Evolutionary conservation across 2,113 vertebrate genomes (phyloP), one percentile per base, ranked within the genome.

Genomic region (Anser brachyrhynchus): DNA sequence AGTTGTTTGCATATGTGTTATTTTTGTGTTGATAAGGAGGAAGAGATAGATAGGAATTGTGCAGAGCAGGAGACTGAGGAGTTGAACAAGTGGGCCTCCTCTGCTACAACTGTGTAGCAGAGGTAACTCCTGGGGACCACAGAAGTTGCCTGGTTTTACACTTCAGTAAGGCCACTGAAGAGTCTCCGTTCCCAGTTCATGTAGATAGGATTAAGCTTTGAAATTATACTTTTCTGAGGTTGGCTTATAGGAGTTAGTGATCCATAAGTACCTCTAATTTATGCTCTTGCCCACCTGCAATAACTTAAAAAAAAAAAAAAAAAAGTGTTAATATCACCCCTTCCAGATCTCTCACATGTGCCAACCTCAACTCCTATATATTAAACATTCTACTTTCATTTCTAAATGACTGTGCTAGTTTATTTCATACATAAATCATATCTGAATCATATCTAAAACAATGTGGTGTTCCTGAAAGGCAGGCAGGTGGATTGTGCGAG

Each of bases 401-500:
- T 77, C 82, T 64, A 9, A 71, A 74, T 41, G 3, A 13, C 23
- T 49, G 2, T 20, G 71, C 13, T 55, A 21, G 33, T 39, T 58
- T 74, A 22, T 64, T 37, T 37, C 17, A 5, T 41, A 41, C 29
- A 41, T 64, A 64, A 64, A 64, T 64, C 25, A 78, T 49, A 41
- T 7, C n/a, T 41, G 31, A 75, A 80, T 80, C 9, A 31, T 73
- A 79, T 29, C 35, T 77, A 18, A 80, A 84, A 17, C 1, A 1
- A 76, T 55, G n/a, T 31, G 55, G 25, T 72, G 43, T 73, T 93
- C 54, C 83, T 58, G 55, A 35, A 93, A 84, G 37, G 41, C 85
- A 83, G 35, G 37, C 31, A 80, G 35, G 71, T 21, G 84, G 43
- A 43, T 79, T 0, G 0, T 7, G 7, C 1, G 13, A 66, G 19